phyloP scores from a whole-genome alignment of 2,888 invertebrate species.

The Heliconius charithonia region DNA sequence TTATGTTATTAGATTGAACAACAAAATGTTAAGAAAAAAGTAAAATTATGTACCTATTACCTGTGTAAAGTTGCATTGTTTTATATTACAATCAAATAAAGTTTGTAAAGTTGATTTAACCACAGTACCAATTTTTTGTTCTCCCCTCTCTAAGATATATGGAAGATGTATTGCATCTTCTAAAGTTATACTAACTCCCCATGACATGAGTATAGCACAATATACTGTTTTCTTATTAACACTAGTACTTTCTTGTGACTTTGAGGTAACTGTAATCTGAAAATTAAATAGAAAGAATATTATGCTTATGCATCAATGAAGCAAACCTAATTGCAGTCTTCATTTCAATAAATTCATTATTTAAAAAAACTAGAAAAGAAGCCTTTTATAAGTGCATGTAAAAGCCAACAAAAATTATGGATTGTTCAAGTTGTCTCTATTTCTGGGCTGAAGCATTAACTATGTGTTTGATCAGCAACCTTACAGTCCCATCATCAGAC shows the following conservation, averaged over 20 bases:
- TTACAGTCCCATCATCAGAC: no score
- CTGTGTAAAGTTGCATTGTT: conserved; percentile 71
- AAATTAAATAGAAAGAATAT: conserved; percentile 40
- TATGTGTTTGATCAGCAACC: no score
- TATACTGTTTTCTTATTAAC: conserved; percentile 55
- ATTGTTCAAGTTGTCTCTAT: no score
- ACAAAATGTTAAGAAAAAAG: neutral
- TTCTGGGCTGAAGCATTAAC: no score
- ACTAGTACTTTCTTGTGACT: conserved; percentile 54
- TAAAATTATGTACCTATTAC: conserved; percentile 52
- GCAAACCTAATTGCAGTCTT: neutral
- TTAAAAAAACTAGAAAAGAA: no score
- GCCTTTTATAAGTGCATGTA: no score
- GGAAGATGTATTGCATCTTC: conserved; percentile 69
- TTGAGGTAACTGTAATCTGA: conserved; percentile 67
- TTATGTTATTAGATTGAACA: neutral
- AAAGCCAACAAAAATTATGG: no score
- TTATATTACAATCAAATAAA: conserved; percentile 78
- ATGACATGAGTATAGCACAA: conserved; percentile 68
- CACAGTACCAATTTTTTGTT: conserved; percentile 62
- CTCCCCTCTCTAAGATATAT: conserved; percentile 75
- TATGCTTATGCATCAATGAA: neutral
- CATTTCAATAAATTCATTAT: neutral
- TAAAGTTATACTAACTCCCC: conserved; percentile 64
- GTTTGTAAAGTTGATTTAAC: conserved; percentile 68